Base-by-base conservation (phyloP, 2,113 vertebrate genomes). In the Butorides virescens region DNA sequence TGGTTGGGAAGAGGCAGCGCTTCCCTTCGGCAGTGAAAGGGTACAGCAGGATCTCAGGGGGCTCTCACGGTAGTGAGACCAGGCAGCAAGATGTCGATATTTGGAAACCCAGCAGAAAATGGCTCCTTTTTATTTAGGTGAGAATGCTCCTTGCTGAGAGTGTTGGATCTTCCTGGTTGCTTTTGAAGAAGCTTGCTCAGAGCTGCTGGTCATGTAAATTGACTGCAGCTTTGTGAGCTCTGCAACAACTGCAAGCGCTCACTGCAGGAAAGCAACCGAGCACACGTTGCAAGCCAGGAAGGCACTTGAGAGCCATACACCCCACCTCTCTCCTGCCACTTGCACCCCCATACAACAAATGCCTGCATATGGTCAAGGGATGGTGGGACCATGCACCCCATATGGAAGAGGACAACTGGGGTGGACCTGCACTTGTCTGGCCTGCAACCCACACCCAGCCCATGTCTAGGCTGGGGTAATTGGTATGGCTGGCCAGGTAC, bases 111-210 rank as follows among this genome's bases (percentile, higher is more conserved):
- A 84, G 52, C 61, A 70, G 80, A 84, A 95, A 89, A 56, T 15
- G 7, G 12, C 56, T 90, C 56, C 26, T 75, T 96, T 74, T 89
- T 65, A 37, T 1, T 88, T 72, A 75, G 49, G 74, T 94, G 70
- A 67, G 72, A 92, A 85, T 4, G 4, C 47, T 79, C 39, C 90
- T 58, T 17, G 11, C 44, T 61, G 91, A 63, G 89, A 75, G 56
- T 0, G 0, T 44, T 95, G 65, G 37, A 61, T 89, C 50, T 10
- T 90, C 42, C 37, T n/a, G 58, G n/a, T 21, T 73, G 70, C 62
- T 92, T 95, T 90, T 79, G 95, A 95, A 94, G 90, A 72, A 66
- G 20, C 61, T 75, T 36, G 55, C 63, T 90, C 46, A 86, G 72
- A 80, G 67, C 72, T 36, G 27, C n/a, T 52, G 84, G 7, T 75